phyloP scores from a whole-genome alignment of 2,797 vertebrate species.

The Amblyopsis hoosieri region DNA sequence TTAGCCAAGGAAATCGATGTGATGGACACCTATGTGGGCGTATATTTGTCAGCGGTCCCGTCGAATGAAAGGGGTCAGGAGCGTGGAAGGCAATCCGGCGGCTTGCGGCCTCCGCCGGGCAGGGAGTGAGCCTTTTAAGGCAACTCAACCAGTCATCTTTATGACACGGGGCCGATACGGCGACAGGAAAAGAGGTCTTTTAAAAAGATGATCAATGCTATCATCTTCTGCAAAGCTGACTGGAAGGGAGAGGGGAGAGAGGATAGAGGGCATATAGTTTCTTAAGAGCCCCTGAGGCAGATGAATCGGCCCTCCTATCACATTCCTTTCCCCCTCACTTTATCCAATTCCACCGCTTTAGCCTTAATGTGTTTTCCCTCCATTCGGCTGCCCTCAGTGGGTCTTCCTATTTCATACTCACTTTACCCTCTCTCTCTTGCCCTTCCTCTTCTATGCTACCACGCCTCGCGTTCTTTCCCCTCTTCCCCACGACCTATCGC shows the following conservation, averaged over 20 bases:
- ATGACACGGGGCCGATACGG: conserved; percentile 52
- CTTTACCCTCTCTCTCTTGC: too few species aligned
- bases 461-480: too few species aligned
- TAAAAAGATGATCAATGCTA: conserved; percentile 75
- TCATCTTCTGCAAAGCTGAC: conserved; percentile 65
- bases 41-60: conserved; percentile 37
- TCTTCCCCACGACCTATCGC: too few species aligned
- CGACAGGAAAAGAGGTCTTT: conserved; percentile 65
- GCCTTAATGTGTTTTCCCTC: too few species aligned
- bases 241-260: conserved; percentile 37
- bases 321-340: too few species aligned
- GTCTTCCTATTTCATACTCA: too few species aligned
- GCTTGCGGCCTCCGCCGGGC: conserved; percentile 33
- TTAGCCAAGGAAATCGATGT: conserved; percentile 27
- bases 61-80: conserved; percentile 21
- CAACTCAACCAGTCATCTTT: conserved; percentile 58
- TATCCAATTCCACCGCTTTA: too few species aligned
- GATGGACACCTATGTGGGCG: conserved; percentile 28
- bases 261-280: conserved; percentile 12
- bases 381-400: too few species aligned
- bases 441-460: too few species aligned
- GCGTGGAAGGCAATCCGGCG: conserved; percentile 33
- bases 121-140: conserved; percentile 67
- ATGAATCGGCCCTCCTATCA: too few species aligned
- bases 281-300: too few species aligned